These are phyloP conservation scores for Setipinna tenuifilis DNA, from an alignment of 2,797 vertebrate genomes.

Conservation along the genomic window DNA sequence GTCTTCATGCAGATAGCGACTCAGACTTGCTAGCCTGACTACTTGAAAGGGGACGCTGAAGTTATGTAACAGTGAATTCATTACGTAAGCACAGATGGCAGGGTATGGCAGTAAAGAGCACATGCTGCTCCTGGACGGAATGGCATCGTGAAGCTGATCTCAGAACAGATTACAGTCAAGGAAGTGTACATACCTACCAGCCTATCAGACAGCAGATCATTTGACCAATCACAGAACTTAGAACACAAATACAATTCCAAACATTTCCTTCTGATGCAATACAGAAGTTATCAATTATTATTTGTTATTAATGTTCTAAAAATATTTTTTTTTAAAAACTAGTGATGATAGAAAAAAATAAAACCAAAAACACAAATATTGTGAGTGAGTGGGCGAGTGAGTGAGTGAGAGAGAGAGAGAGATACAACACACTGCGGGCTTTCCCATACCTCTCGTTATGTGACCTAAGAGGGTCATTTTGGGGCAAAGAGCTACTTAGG, in stretches of 20 bases:
- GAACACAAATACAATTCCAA: neutral
- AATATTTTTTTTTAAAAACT: too few relatives aligned
- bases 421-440: neutral
- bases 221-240: neutral
- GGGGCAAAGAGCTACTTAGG: neutral
- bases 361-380: too few relatives aligned
- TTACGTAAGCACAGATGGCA: constrained; percentile 5
- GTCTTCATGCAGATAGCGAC: neutral
- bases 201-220: neutral
- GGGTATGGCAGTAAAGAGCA: neutral
- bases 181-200: neutral
- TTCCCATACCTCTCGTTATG: neutral
- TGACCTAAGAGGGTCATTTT: neutral
- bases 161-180: neutral
- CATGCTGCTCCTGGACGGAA: neutral
- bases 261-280: neutral
- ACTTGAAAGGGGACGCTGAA: neutral
- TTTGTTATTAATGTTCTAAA: too few relatives aligned
- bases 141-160: constrained; percentile 5
- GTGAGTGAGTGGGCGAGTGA: too few relatives aligned
- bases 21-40: neutral
- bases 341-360: too few relatives aligned
- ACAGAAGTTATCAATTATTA: neutral
- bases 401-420: neutral
- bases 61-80: constrained; percentile 7